phyloP scores from a whole-genome alignment of 2,113 vertebrate genomes.

The Rhinichthys klamathensis region DNA sequence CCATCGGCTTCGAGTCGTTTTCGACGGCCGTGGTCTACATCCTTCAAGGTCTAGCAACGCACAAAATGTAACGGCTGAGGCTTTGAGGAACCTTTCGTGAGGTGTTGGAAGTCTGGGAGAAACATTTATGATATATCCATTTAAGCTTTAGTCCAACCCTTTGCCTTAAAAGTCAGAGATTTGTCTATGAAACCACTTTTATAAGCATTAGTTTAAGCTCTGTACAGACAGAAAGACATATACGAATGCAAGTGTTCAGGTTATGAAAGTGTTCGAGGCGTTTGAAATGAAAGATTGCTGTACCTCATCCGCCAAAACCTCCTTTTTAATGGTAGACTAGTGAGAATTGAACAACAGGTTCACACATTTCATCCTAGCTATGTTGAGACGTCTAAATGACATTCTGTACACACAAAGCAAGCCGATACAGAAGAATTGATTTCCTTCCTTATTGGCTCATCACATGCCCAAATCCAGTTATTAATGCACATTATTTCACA shows the following conservation, averaged over 20 bases:
- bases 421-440: too few species aligned
- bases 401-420: background rate
- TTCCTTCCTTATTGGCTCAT: background rate
- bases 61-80: constrained; percentile 13
- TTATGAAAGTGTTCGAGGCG: background rate
- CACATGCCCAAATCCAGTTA: background rate
- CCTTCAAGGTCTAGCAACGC: background rate
- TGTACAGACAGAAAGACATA: constrained; percentile 3
- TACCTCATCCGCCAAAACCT: constrained; percentile 39
- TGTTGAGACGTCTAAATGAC: background rate
- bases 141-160: constrained; percentile 60
- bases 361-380: background rate
- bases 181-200: constrained; percentile 51
- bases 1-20: background rate
- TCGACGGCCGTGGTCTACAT: background rate
- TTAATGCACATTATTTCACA: background rate
- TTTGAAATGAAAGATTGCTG: constrained; percentile 5
- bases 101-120: constrained; percentile 12
- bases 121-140: constrained; percentile 31
- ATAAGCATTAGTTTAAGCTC: constrained; percentile 33
- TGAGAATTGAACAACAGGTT: background rate
- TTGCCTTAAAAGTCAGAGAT: constrained; percentile 58
- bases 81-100: constrained; percentile 6
- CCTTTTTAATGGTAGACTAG: constrained; percentile 12
- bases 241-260: constrained; percentile 10